Evolutionary conservation across 2,113 vertebrate species (phyloP).

Genomic region (Noctilio leporinus): DNA sequence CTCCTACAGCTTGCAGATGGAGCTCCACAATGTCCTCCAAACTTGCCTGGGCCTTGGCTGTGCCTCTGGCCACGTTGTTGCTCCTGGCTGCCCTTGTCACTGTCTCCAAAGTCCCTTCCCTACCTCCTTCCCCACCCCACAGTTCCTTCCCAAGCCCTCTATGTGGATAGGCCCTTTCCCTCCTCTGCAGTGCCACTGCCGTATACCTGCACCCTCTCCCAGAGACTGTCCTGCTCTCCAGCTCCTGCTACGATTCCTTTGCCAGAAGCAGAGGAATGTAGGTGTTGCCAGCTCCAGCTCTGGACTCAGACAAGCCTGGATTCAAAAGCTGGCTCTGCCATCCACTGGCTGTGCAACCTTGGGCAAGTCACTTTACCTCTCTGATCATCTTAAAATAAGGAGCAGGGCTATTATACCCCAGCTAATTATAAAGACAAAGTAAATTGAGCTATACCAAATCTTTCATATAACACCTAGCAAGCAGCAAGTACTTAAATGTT

Average conservation of each 20-base stretch:
- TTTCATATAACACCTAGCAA: background rate
- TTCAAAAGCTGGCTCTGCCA: background rate
- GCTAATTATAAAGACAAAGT: background rate
- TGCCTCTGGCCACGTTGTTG: background rate
- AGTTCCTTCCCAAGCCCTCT: background rate
- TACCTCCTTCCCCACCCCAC: background rate
- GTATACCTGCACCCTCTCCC: background rate
- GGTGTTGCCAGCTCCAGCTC: background rate
- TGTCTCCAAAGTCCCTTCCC: background rate
- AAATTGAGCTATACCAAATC: background rate
- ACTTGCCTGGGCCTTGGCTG: background rate
- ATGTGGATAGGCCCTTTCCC: background rate
- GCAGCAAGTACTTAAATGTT: background rate
- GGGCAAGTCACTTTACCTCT: background rate
- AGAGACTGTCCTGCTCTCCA: background rate
- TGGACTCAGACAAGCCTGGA: background rate
- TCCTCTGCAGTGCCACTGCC: background rate
- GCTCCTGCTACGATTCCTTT: background rate
- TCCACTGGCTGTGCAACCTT: background rate
- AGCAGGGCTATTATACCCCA: background rate
- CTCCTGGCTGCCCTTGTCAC: background rate
- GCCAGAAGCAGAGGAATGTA: background rate
- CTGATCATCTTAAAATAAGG: slow-evolving; percentile 17
- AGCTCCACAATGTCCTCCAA: background rate
- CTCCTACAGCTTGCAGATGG: fast-evolving